These are phyloP conservation scores for Crossaster papposus DNA, from an alignment of 53 echinoderm and acorn worm genomes.

Conservation along the genomic window DNA sequence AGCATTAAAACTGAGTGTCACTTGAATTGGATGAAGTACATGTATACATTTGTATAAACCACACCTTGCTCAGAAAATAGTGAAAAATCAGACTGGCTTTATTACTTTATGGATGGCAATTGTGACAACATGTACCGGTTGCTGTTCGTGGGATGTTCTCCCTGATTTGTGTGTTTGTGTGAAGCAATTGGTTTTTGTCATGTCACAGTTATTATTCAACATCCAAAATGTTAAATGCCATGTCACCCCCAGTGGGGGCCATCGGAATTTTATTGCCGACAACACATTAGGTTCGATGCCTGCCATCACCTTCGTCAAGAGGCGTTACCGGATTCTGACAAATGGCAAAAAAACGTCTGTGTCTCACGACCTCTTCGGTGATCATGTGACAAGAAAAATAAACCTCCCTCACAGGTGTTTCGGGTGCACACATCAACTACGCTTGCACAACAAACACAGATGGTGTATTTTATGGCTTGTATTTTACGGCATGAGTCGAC, in stretches of 20 bases:
- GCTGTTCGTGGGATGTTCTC: neutral
- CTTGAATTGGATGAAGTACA: no score
- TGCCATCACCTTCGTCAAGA: conserved; percentile 49
- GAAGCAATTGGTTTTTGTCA: conserved; percentile 21
- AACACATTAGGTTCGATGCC: conserved; percentile 42
- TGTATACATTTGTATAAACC: no score
- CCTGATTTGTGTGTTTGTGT: neutral
- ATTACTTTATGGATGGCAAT: neutral
- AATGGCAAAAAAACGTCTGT: conserved; percentile 28
- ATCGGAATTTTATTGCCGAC: conserved; percentile 42
- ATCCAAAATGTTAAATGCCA: conserved; percentile 34
- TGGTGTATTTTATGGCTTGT: conserved; percentile 37
- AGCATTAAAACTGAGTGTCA: no score
- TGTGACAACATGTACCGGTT: no score
- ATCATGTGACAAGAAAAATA: conserved; percentile 54
- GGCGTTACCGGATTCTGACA: conserved; percentile 50
- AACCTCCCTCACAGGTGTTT: conserved; percentile 38
- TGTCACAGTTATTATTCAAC: conserved; percentile 49
- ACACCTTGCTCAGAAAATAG: no score
- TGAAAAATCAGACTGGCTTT: no score
- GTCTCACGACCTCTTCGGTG: conserved; percentile 40
- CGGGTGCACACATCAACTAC: conserved; percentile 32
- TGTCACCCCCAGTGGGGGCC: conserved; percentile 42
- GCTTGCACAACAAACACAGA: conserved; percentile 46
- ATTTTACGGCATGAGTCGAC: conserved; percentile 32